These are phyloP conservation scores for Paragorgia papillata DNA, from an alignment of 92 coral and sea anemone species.

Conservation along the genomic window DNA sequence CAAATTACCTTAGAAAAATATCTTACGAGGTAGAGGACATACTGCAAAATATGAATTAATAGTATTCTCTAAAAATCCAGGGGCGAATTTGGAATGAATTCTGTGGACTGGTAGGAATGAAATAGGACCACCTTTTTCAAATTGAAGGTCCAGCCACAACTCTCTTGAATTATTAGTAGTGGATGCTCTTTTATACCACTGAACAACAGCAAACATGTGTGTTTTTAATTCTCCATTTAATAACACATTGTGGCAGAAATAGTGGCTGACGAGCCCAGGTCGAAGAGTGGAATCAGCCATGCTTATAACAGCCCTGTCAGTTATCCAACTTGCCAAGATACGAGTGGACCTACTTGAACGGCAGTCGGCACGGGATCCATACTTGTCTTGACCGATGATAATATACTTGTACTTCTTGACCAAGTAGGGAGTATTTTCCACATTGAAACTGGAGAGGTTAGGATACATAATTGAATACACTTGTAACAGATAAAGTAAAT, in stretches of 20 bases:
- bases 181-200: too few relatives aligned
- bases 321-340: constrained; percentile 22
- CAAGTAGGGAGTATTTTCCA: not conserved
- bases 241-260: constrained; percentile 17
- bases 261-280: constrained; percentile 4
- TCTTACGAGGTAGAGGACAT: too few relatives aligned
- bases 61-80: not conserved
- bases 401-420: not conserved
- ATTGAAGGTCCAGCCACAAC: too few relatives aligned
- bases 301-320: constrained; percentile 7
- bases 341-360: constrained; percentile 16
- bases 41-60: too few relatives aligned
- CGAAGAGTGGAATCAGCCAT: not conserved
- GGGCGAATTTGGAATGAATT: not conserved
- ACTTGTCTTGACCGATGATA: constrained; percentile 6
- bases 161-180: too few relatives aligned
- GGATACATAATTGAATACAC: not conserved
- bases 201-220: constrained; percentile 35
- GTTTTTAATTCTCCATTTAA: not conserved
- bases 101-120: not conserved
- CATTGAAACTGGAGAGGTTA: not conserved
- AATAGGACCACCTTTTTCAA: too few relatives aligned
- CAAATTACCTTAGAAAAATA: too few relatives aligned
- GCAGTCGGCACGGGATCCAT: constrained; percentile 14
- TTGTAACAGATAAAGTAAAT: not conserved